These are phyloP conservation scores for Tiliacea aurago DNA, from an alignment of 2,888 invertebrate species.

Conservation along the genomic window DNA sequence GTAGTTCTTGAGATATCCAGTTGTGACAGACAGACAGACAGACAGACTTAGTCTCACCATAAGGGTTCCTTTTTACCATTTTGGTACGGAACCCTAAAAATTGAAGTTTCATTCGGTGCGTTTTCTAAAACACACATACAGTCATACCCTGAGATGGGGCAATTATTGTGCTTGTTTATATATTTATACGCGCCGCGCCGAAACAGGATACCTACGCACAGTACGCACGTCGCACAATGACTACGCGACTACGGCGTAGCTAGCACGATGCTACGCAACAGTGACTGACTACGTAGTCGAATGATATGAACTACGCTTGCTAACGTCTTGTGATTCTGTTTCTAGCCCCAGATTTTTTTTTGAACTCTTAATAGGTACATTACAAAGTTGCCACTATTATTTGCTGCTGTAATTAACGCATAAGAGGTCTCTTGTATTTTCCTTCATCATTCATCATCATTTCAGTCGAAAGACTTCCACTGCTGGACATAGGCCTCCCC, in stretches of 20 bases:
- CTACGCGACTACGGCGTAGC: constrained; percentile 12
- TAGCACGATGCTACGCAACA: background rate
- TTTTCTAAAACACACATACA: background rate
- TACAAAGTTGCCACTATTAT: background rate
- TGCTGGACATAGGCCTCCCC: no score
- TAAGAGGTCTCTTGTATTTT: background rate
- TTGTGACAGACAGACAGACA: no score
- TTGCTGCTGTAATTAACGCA: background rate
- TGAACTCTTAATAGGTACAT: background rate
- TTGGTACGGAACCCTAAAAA: no score
- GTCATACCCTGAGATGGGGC: background rate
- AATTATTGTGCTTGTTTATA: background rate
- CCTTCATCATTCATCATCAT: no score
- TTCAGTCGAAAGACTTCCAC: no score
- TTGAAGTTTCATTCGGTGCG: background rate
- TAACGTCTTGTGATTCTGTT: background rate
- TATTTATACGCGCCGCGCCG: background rate
- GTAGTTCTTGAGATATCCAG: no score
- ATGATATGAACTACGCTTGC: background rate
- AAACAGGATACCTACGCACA: background rate
- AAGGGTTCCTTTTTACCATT: no score
- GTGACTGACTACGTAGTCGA: no score
- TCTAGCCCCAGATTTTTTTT: background rate
- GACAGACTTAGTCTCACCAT: no score
- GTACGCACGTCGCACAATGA: background rate